Conservation (phyloP, 2,888 invertebrate genomes). For the Biston betularia region DNA sequence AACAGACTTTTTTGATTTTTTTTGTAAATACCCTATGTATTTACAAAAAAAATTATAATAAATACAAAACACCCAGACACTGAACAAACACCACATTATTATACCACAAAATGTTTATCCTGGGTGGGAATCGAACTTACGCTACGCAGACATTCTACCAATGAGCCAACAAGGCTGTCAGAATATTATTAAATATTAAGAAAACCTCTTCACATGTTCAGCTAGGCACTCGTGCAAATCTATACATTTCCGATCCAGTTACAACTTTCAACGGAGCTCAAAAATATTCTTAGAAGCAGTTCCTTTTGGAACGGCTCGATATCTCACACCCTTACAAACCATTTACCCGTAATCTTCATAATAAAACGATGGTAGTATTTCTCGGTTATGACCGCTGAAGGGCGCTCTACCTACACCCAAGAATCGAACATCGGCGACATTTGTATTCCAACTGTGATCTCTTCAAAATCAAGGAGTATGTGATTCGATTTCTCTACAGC, state of each 20-base stretch:
- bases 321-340: constrained; percentile 36
- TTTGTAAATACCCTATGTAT: too few species aligned
- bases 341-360: constrained; percentile 44
- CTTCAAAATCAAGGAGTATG: constrained; percentile 85
- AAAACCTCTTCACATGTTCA: not conserved
- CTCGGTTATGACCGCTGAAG: constrained; percentile 56
- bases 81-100: too few species aligned
- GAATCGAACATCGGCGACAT: constrained; percentile 62
- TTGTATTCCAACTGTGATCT: constrained; percentile 73
- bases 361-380: constrained; percentile 47
- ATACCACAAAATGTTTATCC: too few species aligned
- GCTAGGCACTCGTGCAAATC: constrained; percentile 10
- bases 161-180: too few species aligned
- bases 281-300: constrained; percentile 29
- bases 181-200: not conserved
- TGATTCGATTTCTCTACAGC: constrained; percentile 83
- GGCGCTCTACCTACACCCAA: constrained; percentile 45
- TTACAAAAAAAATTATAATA: too few species aligned
- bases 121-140: too few species aligned
- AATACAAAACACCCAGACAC: too few species aligned
- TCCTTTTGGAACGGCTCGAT: constrained; percentile 38
- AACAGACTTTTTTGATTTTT: too few species aligned
- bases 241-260: constrained; percentile 16
- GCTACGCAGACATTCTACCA: too few species aligned
- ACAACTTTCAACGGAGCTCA: constrained; percentile 11